phyloP scores from a whole-genome alignment of 2,113 vertebrate species.

The Brachyistius frenatus region DNA sequence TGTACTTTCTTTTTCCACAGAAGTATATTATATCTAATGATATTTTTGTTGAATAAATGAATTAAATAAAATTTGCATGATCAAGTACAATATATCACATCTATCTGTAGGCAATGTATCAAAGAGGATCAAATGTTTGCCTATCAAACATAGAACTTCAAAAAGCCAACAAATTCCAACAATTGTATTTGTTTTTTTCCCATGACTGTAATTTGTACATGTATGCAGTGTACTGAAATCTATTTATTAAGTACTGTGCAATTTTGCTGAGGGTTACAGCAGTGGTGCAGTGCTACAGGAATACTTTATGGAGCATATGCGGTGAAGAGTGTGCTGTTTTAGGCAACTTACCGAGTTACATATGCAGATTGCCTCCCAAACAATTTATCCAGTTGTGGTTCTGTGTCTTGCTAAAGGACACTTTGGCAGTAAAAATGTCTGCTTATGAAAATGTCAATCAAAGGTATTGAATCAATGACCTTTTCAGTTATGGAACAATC shows the following conservation, averaged over 20 bases:
- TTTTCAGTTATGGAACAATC: slow-evolving; percentile 57
- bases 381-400: slow-evolving; percentile 33
- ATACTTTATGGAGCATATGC: slow-evolving; percentile 4
- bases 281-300: neutral
- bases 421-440: slow-evolving; percentile 60
- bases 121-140: neutral
- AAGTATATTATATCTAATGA: neutral
- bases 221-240: neutral
- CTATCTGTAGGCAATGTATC: neutral
- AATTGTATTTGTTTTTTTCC: neutral
- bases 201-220: neutral
- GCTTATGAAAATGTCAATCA: slow-evolving; percentile 37
- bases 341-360: slow-evolving; percentile 17
- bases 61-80: too few species aligned
- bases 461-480: slow-evolving; percentile 49
- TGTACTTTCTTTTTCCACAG: neutral
- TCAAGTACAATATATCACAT: neutral
- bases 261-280: slow-evolving; percentile 12
- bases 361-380: slow-evolving; percentile 32
- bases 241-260: neutral
- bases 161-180: neutral
- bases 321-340: slow-evolving; percentile 24
- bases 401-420: slow-evolving; percentile 70
- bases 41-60: neutral
- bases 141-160: neutral